Evolutionary conservation across 2,113 vertebrate species (phyloP).

Genomic region (Dromas ardeola): DNA sequence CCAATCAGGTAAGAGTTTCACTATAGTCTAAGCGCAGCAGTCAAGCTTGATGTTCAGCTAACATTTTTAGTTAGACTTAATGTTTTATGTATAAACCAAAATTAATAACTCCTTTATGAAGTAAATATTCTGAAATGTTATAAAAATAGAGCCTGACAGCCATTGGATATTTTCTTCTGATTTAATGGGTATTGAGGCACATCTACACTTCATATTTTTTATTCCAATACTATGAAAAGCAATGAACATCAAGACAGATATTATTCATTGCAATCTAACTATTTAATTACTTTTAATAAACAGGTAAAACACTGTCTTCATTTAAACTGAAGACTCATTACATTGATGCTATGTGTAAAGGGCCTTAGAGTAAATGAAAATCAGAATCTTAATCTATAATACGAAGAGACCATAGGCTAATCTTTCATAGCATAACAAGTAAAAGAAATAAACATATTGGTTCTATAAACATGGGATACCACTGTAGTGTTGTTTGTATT

Average conservation of each 20-base stretch:
- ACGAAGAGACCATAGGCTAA: neutral
- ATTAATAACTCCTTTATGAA: neutral
- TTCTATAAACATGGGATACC: neutral
- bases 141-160: neutral
- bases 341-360: neutral
- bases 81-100: neutral
- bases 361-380: neutral
- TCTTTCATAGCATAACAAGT: neutral
- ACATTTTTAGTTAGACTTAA: neutral
- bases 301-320: neutral
- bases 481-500: neutral
- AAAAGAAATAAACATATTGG: neutral
- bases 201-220: neutral
- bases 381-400: neutral
- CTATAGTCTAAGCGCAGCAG: neutral
- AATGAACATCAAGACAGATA: neutral
- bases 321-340: constrained; percentile 15
- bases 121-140: neutral
- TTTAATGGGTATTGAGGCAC: neutral
- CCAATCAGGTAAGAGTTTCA: neutral
- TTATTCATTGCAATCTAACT: neutral
- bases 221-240: neutral
- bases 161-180: neutral
- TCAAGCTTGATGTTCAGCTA: neutral
- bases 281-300: neutral